Evolutionary conservation across 1,140 invertebrate species (phyloP), one percentile per base, ranked within the genome.

Genomic region (Theocolax elegans): DNA sequence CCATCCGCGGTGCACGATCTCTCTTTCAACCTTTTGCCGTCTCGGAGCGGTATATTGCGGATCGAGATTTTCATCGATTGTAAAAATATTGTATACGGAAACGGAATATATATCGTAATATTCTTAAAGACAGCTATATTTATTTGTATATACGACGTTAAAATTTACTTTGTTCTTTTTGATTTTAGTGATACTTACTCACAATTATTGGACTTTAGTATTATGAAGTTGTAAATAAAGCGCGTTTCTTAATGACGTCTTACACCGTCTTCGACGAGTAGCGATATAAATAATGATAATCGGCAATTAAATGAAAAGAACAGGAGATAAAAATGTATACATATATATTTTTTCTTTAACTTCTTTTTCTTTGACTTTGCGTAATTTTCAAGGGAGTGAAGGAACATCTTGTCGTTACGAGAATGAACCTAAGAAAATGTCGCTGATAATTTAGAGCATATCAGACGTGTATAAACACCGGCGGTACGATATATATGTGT

Each of bases 261-360:
- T 48, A 19, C 31, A 3, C 17, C 38, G 21, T 51, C 29, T 51
- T n/a, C n/a, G n/a, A 10, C 17, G 59, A 19, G 29, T 59, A 49
- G 12, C 17, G 19, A 19, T 27, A 71, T 65, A 71, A 58, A 71
- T 65, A 71, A 69, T 21, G 27, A 23, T 1, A 35, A 31, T 23
- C 31, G 4, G 31, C 31, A 35, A 35, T 6, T 6, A 35, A 35
- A 35, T 35, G 27, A 31, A 17, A 1, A 12, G 31, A 59, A 19
- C 23, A 29, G 19, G 13, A 49, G 6, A 23, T 4, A 49, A 23
- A 27, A 12, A 2, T 2, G 29, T 25, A 27, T 42, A 48, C 46
- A 67, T 58, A 67, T 67, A 58, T 58, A 58, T 40, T 31, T 56
- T 58, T 58, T 67, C 58, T 67, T 56, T 21, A 31, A 46, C 40